Evolutionary conservation across 2,113 vertebrate species (phyloP).

Genomic region (Ageneiosus marmoratus): DNA sequence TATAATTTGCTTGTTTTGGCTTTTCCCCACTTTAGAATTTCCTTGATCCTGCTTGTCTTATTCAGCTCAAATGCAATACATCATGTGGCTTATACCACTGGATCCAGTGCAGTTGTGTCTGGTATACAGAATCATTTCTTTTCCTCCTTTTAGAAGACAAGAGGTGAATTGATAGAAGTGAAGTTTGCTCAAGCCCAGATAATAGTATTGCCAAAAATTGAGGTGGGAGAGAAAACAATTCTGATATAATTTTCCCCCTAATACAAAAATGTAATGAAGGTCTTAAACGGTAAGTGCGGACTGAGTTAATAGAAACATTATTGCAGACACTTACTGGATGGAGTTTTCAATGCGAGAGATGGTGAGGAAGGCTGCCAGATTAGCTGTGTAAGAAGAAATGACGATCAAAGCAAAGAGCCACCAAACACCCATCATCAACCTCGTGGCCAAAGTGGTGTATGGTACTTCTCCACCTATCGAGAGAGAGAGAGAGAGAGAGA

Average conservation of each 20-base stretch:
- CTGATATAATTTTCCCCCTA: slow-evolving; percentile 14
- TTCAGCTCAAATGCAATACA: slow-evolving; percentile 11
- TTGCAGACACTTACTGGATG: slow-evolving; percentile 88
- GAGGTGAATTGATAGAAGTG: background rate
- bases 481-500: slow-evolving; percentile 12
- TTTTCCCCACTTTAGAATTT: background rate
- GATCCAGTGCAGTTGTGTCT: background rate
- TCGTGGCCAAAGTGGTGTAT: slow-evolving; percentile 91
- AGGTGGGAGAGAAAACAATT: background rate
- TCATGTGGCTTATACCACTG: background rate
- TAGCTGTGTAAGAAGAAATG: slow-evolving; percentile 97
- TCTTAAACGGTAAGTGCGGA: background rate
- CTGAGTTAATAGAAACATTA: slow-evolving; percentile 23
- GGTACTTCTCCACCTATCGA: slow-evolving; percentile 91
- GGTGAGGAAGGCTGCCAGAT: slow-evolving; percentile 97
- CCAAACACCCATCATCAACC: slow-evolving; percentile 99
- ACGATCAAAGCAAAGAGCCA: slow-evolving; percentile 98
- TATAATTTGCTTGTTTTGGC: slow-evolving; percentile 20
- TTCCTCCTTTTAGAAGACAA: background rate
- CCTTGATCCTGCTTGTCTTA: background rate
- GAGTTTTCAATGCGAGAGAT: slow-evolving; percentile 96
- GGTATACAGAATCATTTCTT: background rate
- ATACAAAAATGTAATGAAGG: background rate
- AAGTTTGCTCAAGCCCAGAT: slow-evolving; percentile 13
- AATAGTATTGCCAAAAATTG: slow-evolving; percentile 5